phyloP scores from a whole-genome alignment of 1,140 invertebrate genomes.

The Leptinotarsa lineolata region DNA sequence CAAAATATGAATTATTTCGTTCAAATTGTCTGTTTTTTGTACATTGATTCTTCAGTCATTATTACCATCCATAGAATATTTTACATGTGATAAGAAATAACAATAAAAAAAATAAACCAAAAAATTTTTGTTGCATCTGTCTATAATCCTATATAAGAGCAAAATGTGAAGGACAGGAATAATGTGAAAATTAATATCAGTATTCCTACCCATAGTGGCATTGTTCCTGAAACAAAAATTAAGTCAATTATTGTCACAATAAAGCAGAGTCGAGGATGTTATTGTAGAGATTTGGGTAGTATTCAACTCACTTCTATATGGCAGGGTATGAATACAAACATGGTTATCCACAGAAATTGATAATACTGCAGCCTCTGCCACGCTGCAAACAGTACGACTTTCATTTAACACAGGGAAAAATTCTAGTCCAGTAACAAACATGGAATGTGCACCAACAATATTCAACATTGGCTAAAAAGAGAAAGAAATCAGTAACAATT shows the following conservation, averaged over 20 bases:
- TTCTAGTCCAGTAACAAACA: constrained; percentile 92
- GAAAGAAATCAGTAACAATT: background rate
- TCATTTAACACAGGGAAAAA: constrained; percentile 72
- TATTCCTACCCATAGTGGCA: constrained; percentile 78
- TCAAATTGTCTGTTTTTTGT: too few relatives aligned
- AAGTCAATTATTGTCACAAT: background rate
- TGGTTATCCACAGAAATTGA: constrained; percentile 95
- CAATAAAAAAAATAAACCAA: background rate
- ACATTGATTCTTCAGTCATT: too few relatives aligned
- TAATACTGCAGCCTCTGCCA: constrained; percentile 82
- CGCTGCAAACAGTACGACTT: constrained; percentile 63
- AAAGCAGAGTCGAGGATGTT: too few relatives aligned
- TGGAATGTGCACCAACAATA: constrained; percentile 83
- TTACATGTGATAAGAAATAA: too few relatives aligned
- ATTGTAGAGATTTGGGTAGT: background rate
- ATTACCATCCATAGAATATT: too few relatives aligned
- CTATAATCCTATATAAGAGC: constrained; percentile 82
- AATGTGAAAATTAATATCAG: constrained; percentile 73
- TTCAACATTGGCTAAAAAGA: constrained; percentile 74
- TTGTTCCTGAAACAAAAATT: constrained; percentile 66
- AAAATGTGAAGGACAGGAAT: constrained; percentile 75
- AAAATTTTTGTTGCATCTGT: background rate
- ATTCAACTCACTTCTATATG: constrained; percentile 71
- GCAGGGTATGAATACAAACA: constrained; percentile 86
- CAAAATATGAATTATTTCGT: too few relatives aligned